Conservation (phyloP, 2,888 invertebrate species). For the Adelognathus sp. region DNA sequence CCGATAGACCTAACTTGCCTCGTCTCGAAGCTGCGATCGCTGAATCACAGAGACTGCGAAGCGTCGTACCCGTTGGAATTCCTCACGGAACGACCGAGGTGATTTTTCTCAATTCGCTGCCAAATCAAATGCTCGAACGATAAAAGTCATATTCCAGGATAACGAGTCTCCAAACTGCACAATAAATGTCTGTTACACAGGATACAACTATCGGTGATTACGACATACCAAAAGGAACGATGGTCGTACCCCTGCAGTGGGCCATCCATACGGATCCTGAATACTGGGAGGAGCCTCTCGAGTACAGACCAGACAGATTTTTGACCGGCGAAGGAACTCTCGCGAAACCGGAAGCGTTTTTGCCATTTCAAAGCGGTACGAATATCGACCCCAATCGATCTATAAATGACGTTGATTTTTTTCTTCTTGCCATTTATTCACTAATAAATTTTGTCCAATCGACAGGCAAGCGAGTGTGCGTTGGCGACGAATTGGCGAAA, state of each 20-base stretch:
- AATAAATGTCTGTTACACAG: constrained; percentile 79
- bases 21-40: constrained; percentile 88
- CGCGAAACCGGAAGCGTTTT: constrained; percentile 86
- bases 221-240: constrained; percentile 86
- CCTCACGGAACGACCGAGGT: constrained; percentile 89
- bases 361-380: constrained; percentile 92
- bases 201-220: constrained; percentile 85
- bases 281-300: constrained; percentile 86
- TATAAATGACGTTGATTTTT: not conserved
- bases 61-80: constrained; percentile 92
- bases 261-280: constrained; percentile 89
- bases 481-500: constrained; percentile 91
- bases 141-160: not conserved
- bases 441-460: too few relatives aligned
- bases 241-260: constrained; percentile 92
- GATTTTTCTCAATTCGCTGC: constrained; percentile 24
- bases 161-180: too few relatives aligned
- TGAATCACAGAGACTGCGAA: constrained; percentile 90
- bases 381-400: constrained; percentile 51
- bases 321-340: constrained; percentile 85
- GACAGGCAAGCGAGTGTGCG: constrained; percentile 91
- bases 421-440: constrained; percentile 14
- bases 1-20: constrained; percentile 83
- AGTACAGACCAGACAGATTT: constrained; percentile 88
- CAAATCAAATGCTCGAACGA: not conserved